Evolutionary conservation across 2,888 invertebrate species (phyloP), one percentile per base, ranked within the genome.

Genomic region (Hedya salicella): DNA sequence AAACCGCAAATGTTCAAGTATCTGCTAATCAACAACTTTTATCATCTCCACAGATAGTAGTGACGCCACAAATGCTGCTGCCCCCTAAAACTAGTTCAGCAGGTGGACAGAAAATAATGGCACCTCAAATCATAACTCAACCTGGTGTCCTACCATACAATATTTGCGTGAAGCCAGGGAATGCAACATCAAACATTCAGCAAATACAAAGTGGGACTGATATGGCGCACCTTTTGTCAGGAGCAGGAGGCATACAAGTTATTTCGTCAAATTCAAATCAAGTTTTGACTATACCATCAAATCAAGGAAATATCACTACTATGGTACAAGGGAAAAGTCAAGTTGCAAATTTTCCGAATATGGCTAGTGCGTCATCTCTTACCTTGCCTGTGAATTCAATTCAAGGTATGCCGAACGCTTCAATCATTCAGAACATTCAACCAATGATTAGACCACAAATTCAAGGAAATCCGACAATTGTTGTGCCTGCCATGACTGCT

Each of bases 181-280:
- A 82, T 73, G 83, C 85, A 30, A 46, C 44, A 42, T 84, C 81
- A 50, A 92, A 90, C 70, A 79, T 92, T 65, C 93, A 93, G 71
- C 90, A 91, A 71, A 83, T 93, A 32, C 93, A 92, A 78, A 80
- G 89, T 5, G 79, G 86, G 60, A 68, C 82, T 14, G 92, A 91
- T 62, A 90, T 93, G 88, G 75, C 92, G 5, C 93, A 93, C 48
- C 72, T 93, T 32, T 74, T 93, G 6, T 86, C 93, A 13, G 88
- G 90, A 36, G 67, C 88, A 25, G 92, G 92, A 42, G 91, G 93
- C 5, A 91, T 93, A 70, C 93, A 93, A 85, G 92, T 93, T 2
- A 87, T 93, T 69, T 89, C 92, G n/a, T 92, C 92, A 1, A 93
- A 92, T 75, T 90, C 92, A 0, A 92, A 92, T 73, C 92, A 92